Base-by-base conservation (phyloP, 2,113 vertebrate species). In the Gavialis gangeticus region DNA sequence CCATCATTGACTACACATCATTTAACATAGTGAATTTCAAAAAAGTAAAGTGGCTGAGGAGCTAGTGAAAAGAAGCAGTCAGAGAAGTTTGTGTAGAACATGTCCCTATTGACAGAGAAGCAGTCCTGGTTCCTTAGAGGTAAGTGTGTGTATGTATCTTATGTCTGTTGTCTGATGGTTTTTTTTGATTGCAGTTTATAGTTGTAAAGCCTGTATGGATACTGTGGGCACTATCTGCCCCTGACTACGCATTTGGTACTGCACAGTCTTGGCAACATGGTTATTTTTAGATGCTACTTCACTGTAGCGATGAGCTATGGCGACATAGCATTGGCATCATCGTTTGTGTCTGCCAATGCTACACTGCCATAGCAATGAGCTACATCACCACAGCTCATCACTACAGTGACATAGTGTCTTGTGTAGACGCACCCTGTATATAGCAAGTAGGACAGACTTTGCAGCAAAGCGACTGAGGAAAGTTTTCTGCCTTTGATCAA, bases 11-110 rank as follows among this genome's bases (percentile, higher is more conserved):
- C 25, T 62, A 62, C 22, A 62, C 21, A 62, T 62, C 60, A 11
- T 25, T 12, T 62, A 62, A 62, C 10, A 21, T 24, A 62, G 25
- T 81, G 67, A 95, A 82, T 24, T 13, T 71, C 80, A 62, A 85
- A 62, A 87, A 87, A 81, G 77, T 76, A 94, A 95, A 91, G 46
- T 6, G 75, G 37, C 34, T 82, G 30, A 91, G 66, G 80, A 83
- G 58, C 24, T n/a, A 94, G 24, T 10, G 66, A 21, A 34, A 90
- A 71, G 88, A 88, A 1, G 6, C 58, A 64, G 25, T 82, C 62
- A 27, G 37, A 82, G 67, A 64, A 46, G 46, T 46, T 27, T 84
- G 57, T 30, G 87, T 76, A 82, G 22, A 22, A 37, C 34, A 82
- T 86, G 59, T 5, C 12, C 46, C 37, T 17, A 18, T 60, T 30